Percentiles rank a stretch among this genome's conserved stretches.
phyloP scores from a whole-genome alignment of 2,113 vertebrate genomes.

The Agelaius phoeniceus region DNA sequence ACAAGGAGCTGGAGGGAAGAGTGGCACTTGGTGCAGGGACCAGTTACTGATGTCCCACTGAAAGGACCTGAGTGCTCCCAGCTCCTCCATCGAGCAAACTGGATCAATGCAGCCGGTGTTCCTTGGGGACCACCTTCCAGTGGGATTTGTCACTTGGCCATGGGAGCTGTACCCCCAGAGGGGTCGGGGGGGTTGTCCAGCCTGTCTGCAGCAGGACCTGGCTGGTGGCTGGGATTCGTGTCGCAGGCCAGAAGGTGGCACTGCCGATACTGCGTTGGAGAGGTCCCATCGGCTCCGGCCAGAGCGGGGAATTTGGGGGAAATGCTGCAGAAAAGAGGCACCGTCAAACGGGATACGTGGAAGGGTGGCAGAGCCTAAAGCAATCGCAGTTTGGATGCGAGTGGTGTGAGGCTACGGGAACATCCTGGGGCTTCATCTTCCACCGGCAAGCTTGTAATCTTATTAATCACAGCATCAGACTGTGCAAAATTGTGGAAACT shows the following conservation, averaged over 20 bases:
- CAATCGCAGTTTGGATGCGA: not conserved
- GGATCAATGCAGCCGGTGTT: accelerated
- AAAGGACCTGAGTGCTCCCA: not conserved
- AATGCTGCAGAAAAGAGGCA: not conserved
- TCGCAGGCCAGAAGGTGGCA: slow-evolving; percentile 75
- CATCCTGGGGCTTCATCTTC: not conserved
- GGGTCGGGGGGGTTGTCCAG: not conserved
- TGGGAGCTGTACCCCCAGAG: not conserved
- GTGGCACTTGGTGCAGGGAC: not conserved
- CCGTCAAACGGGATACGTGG: not conserved
- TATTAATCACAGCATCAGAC: not conserved
- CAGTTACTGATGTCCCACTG: accelerated
- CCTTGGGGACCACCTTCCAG: not conserved
- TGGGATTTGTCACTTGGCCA: not conserved
- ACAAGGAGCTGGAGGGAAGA: not conserved
- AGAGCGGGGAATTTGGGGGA: not conserved
- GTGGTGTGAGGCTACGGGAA: not conserved
- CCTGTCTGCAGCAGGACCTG: not conserved
- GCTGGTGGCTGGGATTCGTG: slow-evolving; percentile 3
- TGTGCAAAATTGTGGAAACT: not conserved
- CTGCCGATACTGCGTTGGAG: slow-evolving; percentile 68
- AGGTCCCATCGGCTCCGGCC: not conserved
- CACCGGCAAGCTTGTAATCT: not conserved
- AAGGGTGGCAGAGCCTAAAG: not conserved
- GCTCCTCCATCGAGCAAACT: not conserved